Conservation (phyloP, 2,113 vertebrate species). For the Melanostigma gelatinosum region DNA sequence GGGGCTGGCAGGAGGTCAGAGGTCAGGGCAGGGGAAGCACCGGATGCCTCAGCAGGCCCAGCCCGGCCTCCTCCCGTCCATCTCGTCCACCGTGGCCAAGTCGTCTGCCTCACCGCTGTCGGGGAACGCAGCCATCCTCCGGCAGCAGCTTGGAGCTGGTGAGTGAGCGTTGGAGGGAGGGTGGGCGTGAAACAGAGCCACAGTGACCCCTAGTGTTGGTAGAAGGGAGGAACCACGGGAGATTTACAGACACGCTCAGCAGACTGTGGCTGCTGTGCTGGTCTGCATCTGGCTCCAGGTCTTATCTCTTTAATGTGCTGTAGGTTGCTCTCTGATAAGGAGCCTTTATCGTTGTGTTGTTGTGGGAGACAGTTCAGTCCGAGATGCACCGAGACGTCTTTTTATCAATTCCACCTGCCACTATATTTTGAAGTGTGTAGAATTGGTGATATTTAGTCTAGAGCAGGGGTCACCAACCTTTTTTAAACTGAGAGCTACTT, state of each 20-base stretch:
- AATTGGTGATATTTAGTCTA: not conserved
- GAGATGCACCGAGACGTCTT: not conserved
- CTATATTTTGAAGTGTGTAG: not conserved
- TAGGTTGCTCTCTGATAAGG: not conserved
- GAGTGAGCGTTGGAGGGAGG: slow-evolving; percentile 61
- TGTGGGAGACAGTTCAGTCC: not conserved
- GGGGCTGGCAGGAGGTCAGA: slow-evolving; percentile 29
- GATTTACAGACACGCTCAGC: slow-evolving; percentile 1
- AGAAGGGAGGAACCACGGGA: not conserved
- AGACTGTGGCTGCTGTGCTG: not conserved
- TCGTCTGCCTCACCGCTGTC: slow-evolving; percentile 85
- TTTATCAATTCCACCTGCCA: not conserved
- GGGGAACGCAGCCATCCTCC: slow-evolving; percentile 83
- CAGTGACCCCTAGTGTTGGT: slow-evolving; percentile 72
- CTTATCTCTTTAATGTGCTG: slow-evolving; percentile 15
- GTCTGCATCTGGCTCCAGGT: slow-evolving; percentile 12
- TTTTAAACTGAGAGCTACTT: too few species aligned
- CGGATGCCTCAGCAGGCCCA: slow-evolving; percentile 68
- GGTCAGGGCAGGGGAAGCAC: slow-evolving; percentile 72
- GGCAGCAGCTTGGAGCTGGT: slow-evolving; percentile 88
- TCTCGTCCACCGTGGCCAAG: slow-evolving; percentile 76
- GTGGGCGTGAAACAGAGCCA: slow-evolving; percentile 28
- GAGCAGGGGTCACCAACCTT: too few species aligned
- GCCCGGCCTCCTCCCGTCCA: slow-evolving; percentile 67
- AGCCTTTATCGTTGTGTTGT: slow-evolving; percentile 1